A percentile compares a stretch with the other conserved stretches of the same genome.
Conservation (phyloP, 1,140 invertebrate genomes). For the Centruroides sculpturatus region DNA sequence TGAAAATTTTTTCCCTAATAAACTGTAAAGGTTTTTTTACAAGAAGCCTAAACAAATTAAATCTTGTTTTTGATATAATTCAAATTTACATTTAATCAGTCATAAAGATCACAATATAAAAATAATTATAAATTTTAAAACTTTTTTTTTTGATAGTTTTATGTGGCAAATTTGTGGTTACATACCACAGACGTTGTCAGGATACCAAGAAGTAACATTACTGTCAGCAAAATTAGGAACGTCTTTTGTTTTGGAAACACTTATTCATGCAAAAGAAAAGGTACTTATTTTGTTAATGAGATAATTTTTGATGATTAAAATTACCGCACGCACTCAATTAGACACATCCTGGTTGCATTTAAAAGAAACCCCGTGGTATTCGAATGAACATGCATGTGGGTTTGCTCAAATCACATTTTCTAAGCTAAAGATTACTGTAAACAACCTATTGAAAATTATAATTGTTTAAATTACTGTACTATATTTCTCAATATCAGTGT, state of each 20-base stretch:
- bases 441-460: too few relatives aligned
- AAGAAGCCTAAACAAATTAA: too few relatives aligned
- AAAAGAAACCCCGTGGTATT: background rate
- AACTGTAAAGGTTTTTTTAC: too few relatives aligned
- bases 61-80: too few relatives aligned
- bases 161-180: slow-evolving; percentile 92
- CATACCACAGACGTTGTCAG: slow-evolving; percentile 70
- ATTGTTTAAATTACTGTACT: too few relatives aligned
- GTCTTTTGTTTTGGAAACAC: slow-evolving; percentile 88
- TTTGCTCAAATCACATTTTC: too few relatives aligned
- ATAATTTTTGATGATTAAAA: too few relatives aligned
- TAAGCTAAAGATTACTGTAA: too few relatives aligned
- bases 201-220: slow-evolving; percentile 57
- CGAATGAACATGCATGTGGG: too few relatives aligned
- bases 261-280: slow-evolving; percentile 94
- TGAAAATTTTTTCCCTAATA: too few relatives aligned
- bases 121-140: background rate
- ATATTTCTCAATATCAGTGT: too few relatives aligned
- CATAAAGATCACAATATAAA: background rate
- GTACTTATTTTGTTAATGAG: slow-evolving; percentile 28
- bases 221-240: slow-evolving; percentile 75
- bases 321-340: background rate
- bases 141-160: slow-evolving; percentile 45
- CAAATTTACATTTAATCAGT: too few relatives aligned
- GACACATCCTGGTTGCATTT: background rate